Evolutionary conservation across 2,888 invertebrate species (phyloP), one percentile per base, ranked within the genome.

Genomic region (Metalampra italica): DNA sequence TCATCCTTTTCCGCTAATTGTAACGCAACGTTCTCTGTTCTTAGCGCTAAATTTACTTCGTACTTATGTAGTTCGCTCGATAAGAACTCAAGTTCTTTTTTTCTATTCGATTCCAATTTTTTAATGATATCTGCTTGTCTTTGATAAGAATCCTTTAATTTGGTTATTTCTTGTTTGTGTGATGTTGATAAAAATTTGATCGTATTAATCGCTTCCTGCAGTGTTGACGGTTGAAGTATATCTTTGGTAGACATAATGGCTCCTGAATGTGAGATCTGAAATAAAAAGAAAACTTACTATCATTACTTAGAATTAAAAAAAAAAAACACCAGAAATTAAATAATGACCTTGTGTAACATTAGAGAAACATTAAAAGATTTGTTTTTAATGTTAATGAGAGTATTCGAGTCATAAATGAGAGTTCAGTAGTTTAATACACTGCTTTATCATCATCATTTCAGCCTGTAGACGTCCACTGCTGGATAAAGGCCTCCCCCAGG

Each of bases 141-240:
- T 14, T 71, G 61, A 51, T 76, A 66, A 41, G 78, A 64, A 55
- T 87, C 82, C 62, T 78, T 84, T 41, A 86, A 64, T 62, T 71
- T 82, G n/a, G 62, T 52, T 43, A 84, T 74, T 75, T 89, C 89
- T 70, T 83, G 76, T 69, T 84, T 87, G 64, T 89, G 89, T 63
- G 89, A 75, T 52, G 82, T 80, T 57, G 76, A 82, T 44, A 89
- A 70, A 68, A 88, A 89, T 68, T 85, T 87, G 54, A 89, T 88
- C 50, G 84, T 71, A 64, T 89, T 89, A 59, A 83, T 72, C 54
- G 89, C 89, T 66, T 89, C 89, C 64, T 88, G 89, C 47, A 89
- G 62, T 46, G 84, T 79, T 54, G 81, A 65, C 40, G 87, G 89
- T 56, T 84, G 78, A 57, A 77, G 65, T 50, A 77, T 60, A 60